Evolutionary conservation across 2,113 vertebrate genomes (phyloP).

Genomic region (Scolopax mira): DNA sequence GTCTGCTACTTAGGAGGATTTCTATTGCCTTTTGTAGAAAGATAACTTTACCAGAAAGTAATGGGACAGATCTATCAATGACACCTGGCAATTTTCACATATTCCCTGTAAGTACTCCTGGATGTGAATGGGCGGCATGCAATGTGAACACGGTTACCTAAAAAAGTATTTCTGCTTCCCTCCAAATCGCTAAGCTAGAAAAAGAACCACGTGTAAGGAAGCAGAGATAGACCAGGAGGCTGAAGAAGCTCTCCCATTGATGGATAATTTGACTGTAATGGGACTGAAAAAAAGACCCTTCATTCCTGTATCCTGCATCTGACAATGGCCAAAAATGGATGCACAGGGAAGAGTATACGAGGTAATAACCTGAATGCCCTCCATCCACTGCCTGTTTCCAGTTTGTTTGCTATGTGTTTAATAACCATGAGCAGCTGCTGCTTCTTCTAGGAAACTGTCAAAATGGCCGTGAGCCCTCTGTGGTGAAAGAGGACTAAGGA

Average conservation of each 20-base stretch:
- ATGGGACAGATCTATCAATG: background rate
- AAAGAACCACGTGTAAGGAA: background rate
- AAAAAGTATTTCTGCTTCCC: background rate
- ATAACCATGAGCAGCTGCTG: background rate
- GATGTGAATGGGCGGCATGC: background rate
- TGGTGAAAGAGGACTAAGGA: background rate
- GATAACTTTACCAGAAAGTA: background rate
- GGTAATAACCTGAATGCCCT: fast-evolving
- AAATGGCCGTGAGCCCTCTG: background rate
- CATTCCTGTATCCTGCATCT: background rate
- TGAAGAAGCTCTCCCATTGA: background rate
- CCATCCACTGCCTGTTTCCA: background rate
- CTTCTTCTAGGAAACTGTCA: background rate
- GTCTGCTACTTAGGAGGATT: background rate
- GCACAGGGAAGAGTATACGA: background rate
- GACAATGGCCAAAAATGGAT: background rate
- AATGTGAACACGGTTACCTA: fast-evolving
- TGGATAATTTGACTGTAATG: background rate
- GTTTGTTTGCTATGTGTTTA: background rate
- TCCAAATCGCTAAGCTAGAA: background rate
- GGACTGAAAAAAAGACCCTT: background rate
- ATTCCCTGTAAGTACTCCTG: background rate
- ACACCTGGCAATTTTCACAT: background rate
- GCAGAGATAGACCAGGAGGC: fast-evolving
- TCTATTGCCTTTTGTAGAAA: background rate